Conservation (phyloP, 2,113 vertebrate genomes). For the Pachycephala philippinensis region DNA sequence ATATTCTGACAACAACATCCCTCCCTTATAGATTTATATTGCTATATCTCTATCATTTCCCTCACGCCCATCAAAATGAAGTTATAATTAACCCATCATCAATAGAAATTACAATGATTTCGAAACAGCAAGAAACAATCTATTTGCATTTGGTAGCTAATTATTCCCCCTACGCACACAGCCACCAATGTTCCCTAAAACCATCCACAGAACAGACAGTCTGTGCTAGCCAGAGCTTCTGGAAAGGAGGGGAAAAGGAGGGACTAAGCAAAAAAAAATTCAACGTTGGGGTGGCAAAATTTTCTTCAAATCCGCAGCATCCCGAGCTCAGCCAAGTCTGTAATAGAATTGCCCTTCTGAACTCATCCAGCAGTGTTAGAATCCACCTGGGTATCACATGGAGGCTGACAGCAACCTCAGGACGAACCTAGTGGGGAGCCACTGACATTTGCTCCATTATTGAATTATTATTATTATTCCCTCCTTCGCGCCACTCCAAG, state of each 20-base stretch:
- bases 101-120: slow-evolving; percentile 48
- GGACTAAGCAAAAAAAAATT: neutral
- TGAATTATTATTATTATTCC: neutral
- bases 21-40: slow-evolving; percentile 11
- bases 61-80: neutral
- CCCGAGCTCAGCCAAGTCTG: neutral
- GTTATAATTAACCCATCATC: slow-evolving; percentile 54
- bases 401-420: neutral
- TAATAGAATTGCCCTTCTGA: neutral
- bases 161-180: slow-evolving; percentile 52
- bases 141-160: slow-evolving; percentile 45
- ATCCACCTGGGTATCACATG: neutral
- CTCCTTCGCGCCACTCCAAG: neutral
- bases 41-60: slow-evolving; percentile 46
- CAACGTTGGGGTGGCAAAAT: neutral
- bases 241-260: neutral
- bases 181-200: slow-evolving; percentile 48
- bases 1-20: neutral
- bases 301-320: neutral
- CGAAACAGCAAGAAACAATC: slow-evolving; percentile 48
- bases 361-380: neutral
- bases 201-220: slow-evolving; percentile 17
- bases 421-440: neutral
- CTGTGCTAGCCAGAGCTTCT: slow-evolving; percentile 45
- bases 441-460: neutral